phyloP scores from a whole-genome alignment of 2,113 vertebrate genomes.

The Rhinolophus sinicus region DNA sequence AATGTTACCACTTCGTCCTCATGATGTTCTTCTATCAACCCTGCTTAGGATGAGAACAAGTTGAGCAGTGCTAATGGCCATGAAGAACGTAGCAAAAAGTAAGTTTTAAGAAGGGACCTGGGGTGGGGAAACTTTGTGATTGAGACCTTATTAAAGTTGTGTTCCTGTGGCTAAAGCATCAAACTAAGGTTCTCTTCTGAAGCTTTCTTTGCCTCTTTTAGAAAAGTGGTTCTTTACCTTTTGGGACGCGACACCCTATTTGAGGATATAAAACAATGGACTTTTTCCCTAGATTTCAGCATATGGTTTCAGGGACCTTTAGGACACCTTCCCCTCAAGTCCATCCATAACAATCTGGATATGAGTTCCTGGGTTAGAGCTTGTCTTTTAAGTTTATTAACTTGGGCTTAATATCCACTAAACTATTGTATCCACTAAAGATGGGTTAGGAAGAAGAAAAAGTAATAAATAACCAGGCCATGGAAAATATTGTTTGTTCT shows the following conservation, averaged over 20 bases:
- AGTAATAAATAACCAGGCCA: background rate
- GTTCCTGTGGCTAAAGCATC: slow-evolving; percentile 30
- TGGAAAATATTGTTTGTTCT: background rate
- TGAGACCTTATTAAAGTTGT: slow-evolving; percentile 28
- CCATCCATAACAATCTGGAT: background rate
- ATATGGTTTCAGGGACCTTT: slow-evolving; percentile 17
- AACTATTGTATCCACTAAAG: background rate
- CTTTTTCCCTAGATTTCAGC: background rate
- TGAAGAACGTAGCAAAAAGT: slow-evolving; percentile 97
- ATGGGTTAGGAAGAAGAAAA: slow-evolving; percentile 4
- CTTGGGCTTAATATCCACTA: background rate
- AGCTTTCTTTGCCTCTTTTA: slow-evolving; percentile 33
- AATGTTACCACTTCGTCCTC: slow-evolving; percentile 98
- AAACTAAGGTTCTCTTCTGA: slow-evolving; percentile 25
- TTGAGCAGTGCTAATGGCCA: slow-evolving; percentile 94
- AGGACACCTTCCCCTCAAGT: slow-evolving; percentile 3
- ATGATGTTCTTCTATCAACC: slow-evolving; percentile 99
- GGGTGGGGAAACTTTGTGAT: background rate
- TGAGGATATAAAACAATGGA: background rate
- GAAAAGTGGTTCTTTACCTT: slow-evolving; percentile 30
- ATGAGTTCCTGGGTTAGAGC: background rate
- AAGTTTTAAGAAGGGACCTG: slow-evolving; percentile 80
- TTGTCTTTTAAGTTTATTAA: slow-evolving; percentile 36
- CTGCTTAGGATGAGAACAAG: slow-evolving; percentile 99
- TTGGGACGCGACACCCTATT: background rate